phyloP scores from a whole-genome alignment of 53 echinoderm and acorn worm species.

The Arbacia lixula region DNA sequence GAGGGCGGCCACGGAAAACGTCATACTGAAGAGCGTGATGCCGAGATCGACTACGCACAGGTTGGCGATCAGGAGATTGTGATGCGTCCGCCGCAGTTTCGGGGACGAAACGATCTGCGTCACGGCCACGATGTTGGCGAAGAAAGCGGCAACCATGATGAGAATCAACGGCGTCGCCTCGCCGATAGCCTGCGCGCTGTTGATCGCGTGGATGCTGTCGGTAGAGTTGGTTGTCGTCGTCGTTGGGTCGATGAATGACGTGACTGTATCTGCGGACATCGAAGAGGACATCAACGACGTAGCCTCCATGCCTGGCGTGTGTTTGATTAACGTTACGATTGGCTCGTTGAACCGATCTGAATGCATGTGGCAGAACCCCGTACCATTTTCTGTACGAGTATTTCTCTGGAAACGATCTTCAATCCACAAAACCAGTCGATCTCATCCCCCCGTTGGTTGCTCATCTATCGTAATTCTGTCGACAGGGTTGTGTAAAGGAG shows the following conservation, averaged over 20 bases:
- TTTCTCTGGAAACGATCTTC: too few relatives aligned
- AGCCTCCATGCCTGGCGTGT: too few relatives aligned
- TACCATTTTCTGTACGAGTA: too few relatives aligned
- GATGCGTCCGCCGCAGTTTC: slow-evolving; percentile 19
- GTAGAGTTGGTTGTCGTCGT: neutral
- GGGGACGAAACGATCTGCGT: slow-evolving; percentile 34
- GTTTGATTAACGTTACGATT: too few relatives aligned
- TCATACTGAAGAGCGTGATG: slow-evolving; percentile 52
- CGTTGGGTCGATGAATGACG: neutral
- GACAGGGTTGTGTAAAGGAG: too few relatives aligned
- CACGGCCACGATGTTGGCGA: slow-evolving; percentile 50
- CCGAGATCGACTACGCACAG: slow-evolving; percentile 53
- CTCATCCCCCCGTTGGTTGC: too few relatives aligned
- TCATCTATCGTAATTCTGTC: too few relatives aligned
- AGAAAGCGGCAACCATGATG: slow-evolving; percentile 50
- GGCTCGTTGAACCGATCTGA: too few relatives aligned
- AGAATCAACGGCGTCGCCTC: slow-evolving; percentile 27
- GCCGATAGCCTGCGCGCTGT: slow-evolving; percentile 18
- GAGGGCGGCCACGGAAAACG: slow-evolving; percentile 54
- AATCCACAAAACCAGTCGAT: too few relatives aligned
- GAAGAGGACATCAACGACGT: neutral
- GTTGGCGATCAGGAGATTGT: slow-evolving; percentile 55
- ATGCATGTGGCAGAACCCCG: too few relatives aligned
- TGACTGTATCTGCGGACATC: neutral
- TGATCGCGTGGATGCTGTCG: slow-evolving; percentile 12